Evolutionary conservation across 2,113 vertebrate genomes (phyloP), one percentile per base, ranked within the genome.

Genomic region (Noctilio leporinus): DNA sequence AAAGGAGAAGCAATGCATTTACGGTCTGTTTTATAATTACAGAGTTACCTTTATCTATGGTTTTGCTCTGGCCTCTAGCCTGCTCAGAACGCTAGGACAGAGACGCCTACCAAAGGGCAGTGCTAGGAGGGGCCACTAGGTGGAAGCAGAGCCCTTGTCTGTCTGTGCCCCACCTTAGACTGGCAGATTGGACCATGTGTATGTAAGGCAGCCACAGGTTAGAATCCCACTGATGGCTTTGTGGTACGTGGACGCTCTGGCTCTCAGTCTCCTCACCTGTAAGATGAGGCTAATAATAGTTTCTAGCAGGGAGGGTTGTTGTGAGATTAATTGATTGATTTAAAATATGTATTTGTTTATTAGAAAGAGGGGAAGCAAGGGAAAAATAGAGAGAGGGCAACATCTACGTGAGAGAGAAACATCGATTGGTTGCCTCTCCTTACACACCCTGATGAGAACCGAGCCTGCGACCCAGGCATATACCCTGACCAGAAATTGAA

Each of bases 131-230:
- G 16, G 51, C 84, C 95, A 89, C 73, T 15, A 94, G 93, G 62
- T 57, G 85, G 78, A 91, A 92, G 91, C 35, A 86, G 73, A 77
- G 43, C 30, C 45, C 2, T 22, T 4, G 30, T 10, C 9, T 62
- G 24, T 4, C 19, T 73, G n/a, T 33, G 55, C 35, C 1, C 1
- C 0, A 51, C 20, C 6, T 16, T 16, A 8, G 17, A 43, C 33
- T 33, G 3, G 17, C 17, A 12, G 20, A 20, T 5, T 0, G 4
- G 51, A 11, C 28, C 0, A 5, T 7, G 8, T 0, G 7, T 7
- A 4, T 3, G 47, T 5, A 35, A 4, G 6, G 22, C 20, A 15
- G 16, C 10, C 15, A 4, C 2, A 3, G 35, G 55, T 77, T 77
- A 28, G 5, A 7, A 28, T 33, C 15, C 6, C 59, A 7, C 8